Evolutionary conservation across 2,113 vertebrate species (phyloP).

Genomic region (Lamprotornis superbus): DNA sequence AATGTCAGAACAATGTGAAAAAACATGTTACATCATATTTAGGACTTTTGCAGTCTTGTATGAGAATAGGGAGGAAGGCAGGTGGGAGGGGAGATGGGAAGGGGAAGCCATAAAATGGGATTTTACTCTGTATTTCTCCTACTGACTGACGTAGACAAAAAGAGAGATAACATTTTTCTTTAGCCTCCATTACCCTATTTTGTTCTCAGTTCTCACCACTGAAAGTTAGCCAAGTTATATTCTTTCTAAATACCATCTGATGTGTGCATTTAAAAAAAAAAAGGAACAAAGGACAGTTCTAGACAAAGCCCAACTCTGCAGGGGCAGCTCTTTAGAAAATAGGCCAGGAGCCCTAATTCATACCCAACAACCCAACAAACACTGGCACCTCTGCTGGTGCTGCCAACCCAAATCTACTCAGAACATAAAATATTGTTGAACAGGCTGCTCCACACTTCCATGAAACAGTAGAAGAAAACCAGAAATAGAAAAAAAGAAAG

Average conservation of each 20-base stretch:
- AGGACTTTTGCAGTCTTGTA: neutral
- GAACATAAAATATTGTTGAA: neutral
- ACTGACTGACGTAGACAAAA: neutral
- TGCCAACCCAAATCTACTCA: neutral
- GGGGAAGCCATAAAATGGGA: neutral
- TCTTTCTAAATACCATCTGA: neutral
- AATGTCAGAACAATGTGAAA: neutral
- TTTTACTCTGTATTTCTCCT: neutral
- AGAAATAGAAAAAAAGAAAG: neutral
- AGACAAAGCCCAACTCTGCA: neutral
- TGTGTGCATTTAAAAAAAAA: neutral
- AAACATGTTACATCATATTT: neutral
- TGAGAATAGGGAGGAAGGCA: neutral
- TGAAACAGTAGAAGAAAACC: neutral
- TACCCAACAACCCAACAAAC: neutral
- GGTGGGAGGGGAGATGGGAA: constrained; percentile 7
- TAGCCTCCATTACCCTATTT: neutral
- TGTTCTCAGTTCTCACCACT: neutral
- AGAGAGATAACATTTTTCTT: neutral
- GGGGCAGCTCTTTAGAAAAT: neutral
- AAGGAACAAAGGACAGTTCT: neutral
- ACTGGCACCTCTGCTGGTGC: neutral
- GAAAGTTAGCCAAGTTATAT: neutral
- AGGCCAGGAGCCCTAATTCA: neutral
- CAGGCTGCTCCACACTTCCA: neutral